phyloP scores from a whole-genome alignment of 2,113 vertebrate genomes.

The Callipepla squamata region DNA sequence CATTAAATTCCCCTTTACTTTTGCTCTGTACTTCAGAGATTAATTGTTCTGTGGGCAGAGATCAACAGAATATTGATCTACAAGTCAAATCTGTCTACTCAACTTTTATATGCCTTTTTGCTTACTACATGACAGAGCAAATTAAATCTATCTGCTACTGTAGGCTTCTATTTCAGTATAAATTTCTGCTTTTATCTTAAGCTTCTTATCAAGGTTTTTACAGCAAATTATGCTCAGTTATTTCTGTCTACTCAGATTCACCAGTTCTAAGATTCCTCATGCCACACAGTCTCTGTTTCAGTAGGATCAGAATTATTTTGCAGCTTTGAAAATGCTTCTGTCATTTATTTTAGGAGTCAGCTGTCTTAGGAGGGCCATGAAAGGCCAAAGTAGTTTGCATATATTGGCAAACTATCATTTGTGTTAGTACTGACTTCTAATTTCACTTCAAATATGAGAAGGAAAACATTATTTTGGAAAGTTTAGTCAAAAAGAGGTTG shows the following conservation, averaged over 20 bases:
- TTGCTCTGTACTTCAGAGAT: constrained; percentile 14
- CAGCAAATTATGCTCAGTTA: constrained; percentile 37
- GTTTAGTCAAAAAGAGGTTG: neutral
- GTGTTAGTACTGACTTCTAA: constrained; percentile 9
- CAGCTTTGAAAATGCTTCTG: constrained; percentile 48
- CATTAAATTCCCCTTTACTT: constrained; percentile 50
- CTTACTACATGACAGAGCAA: constrained; percentile 12
- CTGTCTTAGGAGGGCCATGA: constrained; percentile 14
- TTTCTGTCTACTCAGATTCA: constrained; percentile 36
- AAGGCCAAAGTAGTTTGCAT: constrained; percentile 49
- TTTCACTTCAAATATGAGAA: neutral
- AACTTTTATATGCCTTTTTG: constrained; percentile 39
- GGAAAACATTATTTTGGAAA: neutral
- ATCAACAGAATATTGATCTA: constrained; percentile 47
- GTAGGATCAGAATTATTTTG: constrained; percentile 55
- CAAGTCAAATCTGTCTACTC: constrained; percentile 30
- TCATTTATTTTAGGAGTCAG: constrained; percentile 42
- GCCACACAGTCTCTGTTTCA: constrained; percentile 27
- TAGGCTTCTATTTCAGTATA: constrained; percentile 41
- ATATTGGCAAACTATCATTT: constrained; percentile 21
- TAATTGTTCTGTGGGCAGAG: constrained; percentile 40
- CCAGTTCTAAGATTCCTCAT: constrained; percentile 8
- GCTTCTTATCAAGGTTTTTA: constrained; percentile 25
- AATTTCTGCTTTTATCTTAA: constrained; percentile 59
- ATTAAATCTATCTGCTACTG: constrained; percentile 38